Conservation (phyloP, 2,113 vertebrate species). For the Anser brachyrhynchus region DNA sequence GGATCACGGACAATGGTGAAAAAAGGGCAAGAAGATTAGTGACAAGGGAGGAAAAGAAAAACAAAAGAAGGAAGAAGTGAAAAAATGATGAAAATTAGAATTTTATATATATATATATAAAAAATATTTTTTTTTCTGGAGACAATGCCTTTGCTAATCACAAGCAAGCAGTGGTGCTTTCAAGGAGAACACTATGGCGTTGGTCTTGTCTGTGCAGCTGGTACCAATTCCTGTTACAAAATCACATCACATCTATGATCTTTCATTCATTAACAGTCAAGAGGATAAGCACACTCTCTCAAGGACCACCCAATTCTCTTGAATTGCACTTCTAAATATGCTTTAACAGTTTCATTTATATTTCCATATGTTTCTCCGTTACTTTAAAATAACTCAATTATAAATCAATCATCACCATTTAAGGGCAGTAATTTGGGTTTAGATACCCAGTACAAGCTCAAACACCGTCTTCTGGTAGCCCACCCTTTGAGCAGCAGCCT, state of each 20-base stretch:
- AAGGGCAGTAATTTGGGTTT: background rate
- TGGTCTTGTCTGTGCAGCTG: background rate
- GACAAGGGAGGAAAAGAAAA: background rate
- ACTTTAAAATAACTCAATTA: background rate
- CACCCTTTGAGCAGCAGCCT: background rate
- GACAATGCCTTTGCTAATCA: background rate
- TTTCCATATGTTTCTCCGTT: background rate
- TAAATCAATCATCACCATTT: background rate
- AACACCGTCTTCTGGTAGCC: background rate
- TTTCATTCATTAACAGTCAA: background rate
- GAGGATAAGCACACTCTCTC: background rate
- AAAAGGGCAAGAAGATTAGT: background rate
- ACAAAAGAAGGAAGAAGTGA: background rate
- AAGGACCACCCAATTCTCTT: background rate
- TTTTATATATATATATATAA: no score
- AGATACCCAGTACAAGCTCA: background rate
- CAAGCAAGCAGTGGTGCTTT: background rate
- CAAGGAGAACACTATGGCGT: background rate
- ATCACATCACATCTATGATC: background rate
- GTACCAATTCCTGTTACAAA: background rate
- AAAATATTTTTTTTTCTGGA: background rate
- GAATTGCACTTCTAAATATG: background rate
- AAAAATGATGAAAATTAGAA: background rate
- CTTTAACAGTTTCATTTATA: background rate
- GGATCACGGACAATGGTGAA: background rate